Base-by-base conservation (phyloP, 2,888 invertebrate genomes). In the Acanthococcus lagerstroemiae region DNA sequence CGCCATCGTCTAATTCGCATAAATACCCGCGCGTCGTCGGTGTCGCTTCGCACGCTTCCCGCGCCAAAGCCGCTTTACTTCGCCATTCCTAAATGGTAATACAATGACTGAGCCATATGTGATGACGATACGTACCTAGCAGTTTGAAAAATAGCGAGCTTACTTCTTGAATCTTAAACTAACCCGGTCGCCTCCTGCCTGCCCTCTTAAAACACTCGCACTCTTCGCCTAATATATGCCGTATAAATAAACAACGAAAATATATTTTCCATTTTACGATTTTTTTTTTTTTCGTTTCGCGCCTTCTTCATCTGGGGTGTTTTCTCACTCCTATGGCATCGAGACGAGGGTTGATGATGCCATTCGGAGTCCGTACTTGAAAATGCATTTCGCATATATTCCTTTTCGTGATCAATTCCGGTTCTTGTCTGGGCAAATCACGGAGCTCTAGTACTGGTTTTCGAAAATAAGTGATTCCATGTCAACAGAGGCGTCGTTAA, bases 81-180 rank as follows among this genome's bases (percentile, higher is more conserved):
- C 26, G 26, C 15, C 52, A 61, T 61, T 61, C 50, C 50, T 61
- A 61, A 61, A 61, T 61, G 61, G 61, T 61, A 61, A 61, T 61
- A 61, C 61, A 61, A 61, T 61, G 61, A 61, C 61, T 50, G 61
- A 61, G 50, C 61, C 61, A 61, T 61, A 61, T 61, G 61, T 52
- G 61, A 61, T 61, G 61, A 61, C 61, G 48, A 48, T 61, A 61
- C 50, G 50, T 61, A 61, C 50, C 55, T 15, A 25, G 5, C 55
- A 61, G 45, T 46, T 60, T 61, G 61, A 61, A 61, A 61, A 61
- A 61, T 61, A 61, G 61, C 37, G 30, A 61, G 61, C 61, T 61
- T 61, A 61, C 61, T 61, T 61, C 27, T 37, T 61, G 61, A 61
- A 61, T 61, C 61, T 61, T 61, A 61, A 61, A 61, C 30, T 61